Conservation (phyloP, 1,140 invertebrate species). For the Doryteuthis pealeii region DNA sequence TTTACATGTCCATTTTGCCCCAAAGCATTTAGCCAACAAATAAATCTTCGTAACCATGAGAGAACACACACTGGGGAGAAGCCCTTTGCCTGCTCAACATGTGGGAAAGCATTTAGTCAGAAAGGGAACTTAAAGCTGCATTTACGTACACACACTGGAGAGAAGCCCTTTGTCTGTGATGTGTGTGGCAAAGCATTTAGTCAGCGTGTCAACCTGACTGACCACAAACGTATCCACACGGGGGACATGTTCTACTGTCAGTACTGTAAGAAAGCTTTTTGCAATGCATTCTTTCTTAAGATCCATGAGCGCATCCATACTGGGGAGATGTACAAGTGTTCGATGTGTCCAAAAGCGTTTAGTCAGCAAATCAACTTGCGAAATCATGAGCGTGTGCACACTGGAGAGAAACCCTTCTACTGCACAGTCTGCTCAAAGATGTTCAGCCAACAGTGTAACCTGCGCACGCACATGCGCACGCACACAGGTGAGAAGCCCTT, state of each 20-base stretch:
- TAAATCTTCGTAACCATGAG: conserved; percentile 52
- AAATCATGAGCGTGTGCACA: conserved; percentile 65
- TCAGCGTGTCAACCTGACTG: conserved; percentile 30
- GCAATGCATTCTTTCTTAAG: background rate
- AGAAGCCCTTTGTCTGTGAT: conserved; percentile 71
- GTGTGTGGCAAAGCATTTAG: conserved; percentile 61
- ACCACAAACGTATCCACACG: conserved; percentile 26
- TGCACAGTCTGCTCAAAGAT: conserved; percentile 51
- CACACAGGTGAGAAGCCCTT: conserved; percentile 62
- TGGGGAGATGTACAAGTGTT: conserved; percentile 30
- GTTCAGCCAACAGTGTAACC: conserved; percentile 18
- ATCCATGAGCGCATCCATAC: conserved; percentile 29
- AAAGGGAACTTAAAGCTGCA: conserved; percentile 58
- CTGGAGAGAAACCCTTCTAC: conserved; percentile 63
- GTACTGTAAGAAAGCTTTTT: conserved; percentile 7
- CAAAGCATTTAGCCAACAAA: conserved; percentile 83
- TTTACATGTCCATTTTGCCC: conserved; percentile 81
- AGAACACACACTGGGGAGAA: conserved; percentile 29
- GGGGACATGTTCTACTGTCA: conserved; percentile 18
- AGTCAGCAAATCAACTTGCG: conserved; percentile 31
- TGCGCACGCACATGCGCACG: conserved; percentile 35
- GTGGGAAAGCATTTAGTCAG: conserved; percentile 12
- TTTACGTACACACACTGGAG: conserved; percentile 76
- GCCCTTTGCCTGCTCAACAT: conserved; percentile 27
- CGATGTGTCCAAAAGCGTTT: conserved; percentile 30